Conservation (phyloP, 2,113 vertebrate genomes). For the Limanda limanda region DNA sequence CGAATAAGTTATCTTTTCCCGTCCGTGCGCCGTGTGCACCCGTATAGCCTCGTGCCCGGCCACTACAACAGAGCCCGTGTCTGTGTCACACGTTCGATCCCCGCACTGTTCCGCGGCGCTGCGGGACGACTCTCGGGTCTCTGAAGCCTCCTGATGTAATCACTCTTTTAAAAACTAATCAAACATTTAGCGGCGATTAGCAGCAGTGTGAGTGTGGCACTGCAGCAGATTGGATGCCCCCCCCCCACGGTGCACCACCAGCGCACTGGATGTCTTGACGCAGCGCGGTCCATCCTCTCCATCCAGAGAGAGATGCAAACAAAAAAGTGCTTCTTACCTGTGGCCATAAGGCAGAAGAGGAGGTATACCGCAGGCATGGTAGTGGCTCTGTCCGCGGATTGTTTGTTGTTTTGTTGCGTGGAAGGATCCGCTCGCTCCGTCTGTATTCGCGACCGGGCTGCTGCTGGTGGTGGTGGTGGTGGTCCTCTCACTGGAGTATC, state of each 20-base stretch:
- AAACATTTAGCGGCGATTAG: constrained; percentile 49
- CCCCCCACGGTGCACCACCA: constrained; percentile 37
- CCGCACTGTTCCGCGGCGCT: not conserved
- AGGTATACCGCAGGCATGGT: constrained; percentile 77
- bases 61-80: constrained; percentile 6
- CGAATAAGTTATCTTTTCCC: constrained; percentile 41
- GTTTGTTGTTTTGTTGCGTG: constrained; percentile 16
- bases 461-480: constrained; percentile 53
- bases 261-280: constrained; percentile 71
- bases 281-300: constrained; percentile 60
- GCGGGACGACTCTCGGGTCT: not conserved
- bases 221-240: constrained; percentile 61
- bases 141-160: constrained; percentile 21
- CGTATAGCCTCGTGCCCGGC: not conserved
- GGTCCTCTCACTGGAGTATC: constrained; percentile 31
- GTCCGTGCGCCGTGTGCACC: constrained; percentile 26
- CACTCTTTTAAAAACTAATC: constrained; percentile 49
- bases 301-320: not conserved
- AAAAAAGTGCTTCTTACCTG: constrained; percentile 75
- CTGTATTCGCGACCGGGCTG: constrained; percentile 49
- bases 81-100: constrained; percentile 6
- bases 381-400: constrained; percentile 36
- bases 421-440: constrained; percentile 53
- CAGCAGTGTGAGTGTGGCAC: constrained; percentile 59
- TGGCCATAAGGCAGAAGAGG: constrained; percentile 79